Percentiles rank a stretch among this genome's conserved stretches.
Evolutionary conservation across 2,888 invertebrate species (phyloP).

Genomic region (Dyspetes luteomarginatus): DNA sequence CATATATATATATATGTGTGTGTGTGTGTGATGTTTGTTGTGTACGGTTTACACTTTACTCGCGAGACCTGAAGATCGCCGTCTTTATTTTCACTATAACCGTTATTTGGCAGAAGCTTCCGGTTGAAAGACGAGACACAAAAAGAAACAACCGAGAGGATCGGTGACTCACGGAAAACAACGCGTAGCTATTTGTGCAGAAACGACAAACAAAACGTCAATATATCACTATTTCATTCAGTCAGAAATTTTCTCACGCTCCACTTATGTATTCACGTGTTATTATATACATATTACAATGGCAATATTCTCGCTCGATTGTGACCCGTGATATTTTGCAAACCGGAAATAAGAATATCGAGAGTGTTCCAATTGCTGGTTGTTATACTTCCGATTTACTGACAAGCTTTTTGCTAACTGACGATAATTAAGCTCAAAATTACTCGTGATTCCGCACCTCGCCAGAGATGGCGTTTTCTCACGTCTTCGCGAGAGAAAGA

Average conservation of each 20-base stretch:
- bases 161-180: slow-evolving; percentile 39
- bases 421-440: too few species aligned
- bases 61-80: slow-evolving; percentile 12
- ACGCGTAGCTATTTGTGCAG: background rate
- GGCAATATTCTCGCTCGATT: too few species aligned
- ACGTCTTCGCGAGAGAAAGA: too few species aligned
- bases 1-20: background rate
- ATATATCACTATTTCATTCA: background rate
- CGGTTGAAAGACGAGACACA: slow-evolving; percentile 39
- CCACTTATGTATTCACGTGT: background rate
- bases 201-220: background rate
- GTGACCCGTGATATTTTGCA: too few species aligned
- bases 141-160: background rate
- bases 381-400: too few species aligned
- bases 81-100: slow-evolving; percentile 37
- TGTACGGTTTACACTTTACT: slow-evolving; percentile 22
- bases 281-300: background rate
- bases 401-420: too few species aligned
- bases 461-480: too few species aligned
- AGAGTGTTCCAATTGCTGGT: too few species aligned
- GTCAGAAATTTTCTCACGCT: background rate
- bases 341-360: too few species aligned
- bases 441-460: too few species aligned
- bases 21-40: slow-evolving; percentile 27
- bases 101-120: slow-evolving; percentile 48